Evolutionary conservation across 2,888 invertebrate genomes (phyloP), one percentile per base, ranked within the genome.

Genomic region (Mactromeris polynyma): DNA sequence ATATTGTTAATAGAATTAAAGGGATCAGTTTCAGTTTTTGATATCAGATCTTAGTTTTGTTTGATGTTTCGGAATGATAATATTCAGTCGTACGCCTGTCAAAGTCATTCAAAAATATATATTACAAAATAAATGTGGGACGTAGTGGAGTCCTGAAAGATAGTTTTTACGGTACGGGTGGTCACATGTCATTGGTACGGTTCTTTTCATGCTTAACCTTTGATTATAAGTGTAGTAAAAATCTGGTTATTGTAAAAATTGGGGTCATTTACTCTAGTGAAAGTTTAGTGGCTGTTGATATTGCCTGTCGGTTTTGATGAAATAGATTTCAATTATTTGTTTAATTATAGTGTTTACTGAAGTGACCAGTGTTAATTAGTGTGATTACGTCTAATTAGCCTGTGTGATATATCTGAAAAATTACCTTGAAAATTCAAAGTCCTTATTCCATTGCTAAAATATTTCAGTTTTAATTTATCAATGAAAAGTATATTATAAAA

Each of bases 1-100:
- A 64, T 80, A 79, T 46, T 89, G 85, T 81, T 69, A 83, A 36
- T n/a, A 31, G 82, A 83, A 73, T 82, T 83, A 26, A 42, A 86
- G 33, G 17, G 87, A 83, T 87, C 83, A 80, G 85, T 88, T 88
- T 90, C 87, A 80, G 83, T 88, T 88, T 87, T 73, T 36, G 73
- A 73, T 73, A 73, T 33, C 33, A 73, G 3, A 36, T 73, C 73
- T 36, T 31, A 33, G 31, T 73, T 17, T 33, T 19, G 73, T 73
- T 89, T 54, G 83, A 78, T 81, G 78, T 64, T 82, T 58, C 42
- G 11, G 80, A 83, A 85, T 85, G 46, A 51, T 87, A 87, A 42
- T 17, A 73, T 73, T 73, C 26, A 36, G 73, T 87, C 54, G 69
- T 87, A 64, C 64, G 58, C 87, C 82, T 89, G 89, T 89, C 89